These are phyloP conservation scores for Manis pentadactyla DNA, from an alignment of 2,797 vertebrate species.

Conservation along the genomic window DNA sequence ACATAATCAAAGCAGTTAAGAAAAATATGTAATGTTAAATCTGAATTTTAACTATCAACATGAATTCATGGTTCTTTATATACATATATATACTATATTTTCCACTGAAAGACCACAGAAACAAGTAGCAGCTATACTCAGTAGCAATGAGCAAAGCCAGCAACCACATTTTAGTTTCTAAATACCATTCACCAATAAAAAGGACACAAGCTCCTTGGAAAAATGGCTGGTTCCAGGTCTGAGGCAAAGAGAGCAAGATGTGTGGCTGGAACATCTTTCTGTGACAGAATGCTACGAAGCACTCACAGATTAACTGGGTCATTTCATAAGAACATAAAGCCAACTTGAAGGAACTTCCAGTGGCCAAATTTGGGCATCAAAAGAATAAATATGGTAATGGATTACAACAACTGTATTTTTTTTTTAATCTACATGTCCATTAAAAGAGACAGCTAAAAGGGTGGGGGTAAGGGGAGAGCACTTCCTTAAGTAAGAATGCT, in stretches of 20 bases:
- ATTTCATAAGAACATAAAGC: conserved; percentile 45
- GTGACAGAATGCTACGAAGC: neutral
- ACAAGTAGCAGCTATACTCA: neutral
- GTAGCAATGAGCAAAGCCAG: neutral
- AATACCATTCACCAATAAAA: neutral
- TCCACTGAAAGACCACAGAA: neutral
- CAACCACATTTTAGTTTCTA: conserved; percentile 14
- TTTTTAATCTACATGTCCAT: neutral
- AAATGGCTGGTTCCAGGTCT: neutral
- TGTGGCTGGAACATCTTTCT: neutral
- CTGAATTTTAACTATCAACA: conserved; percentile 41
- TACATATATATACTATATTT: neutral
- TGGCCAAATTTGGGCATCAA: conserved; percentile 7
- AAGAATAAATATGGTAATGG: conserved; percentile 47
- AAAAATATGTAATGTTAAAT: neutral
- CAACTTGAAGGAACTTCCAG: neutral
- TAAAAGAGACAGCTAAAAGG: neutral
- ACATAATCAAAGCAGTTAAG: neutral
- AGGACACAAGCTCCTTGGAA: neutral
- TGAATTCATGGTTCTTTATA: neutral
- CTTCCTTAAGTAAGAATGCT: neutral
- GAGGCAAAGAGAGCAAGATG: neutral
- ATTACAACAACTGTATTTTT: neutral
- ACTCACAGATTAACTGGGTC: neutral
- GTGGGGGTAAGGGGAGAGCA: neutral